Base-by-base conservation (phyloP, 1,140 invertebrate species). In the Neocloeon triangulifer region DNA sequence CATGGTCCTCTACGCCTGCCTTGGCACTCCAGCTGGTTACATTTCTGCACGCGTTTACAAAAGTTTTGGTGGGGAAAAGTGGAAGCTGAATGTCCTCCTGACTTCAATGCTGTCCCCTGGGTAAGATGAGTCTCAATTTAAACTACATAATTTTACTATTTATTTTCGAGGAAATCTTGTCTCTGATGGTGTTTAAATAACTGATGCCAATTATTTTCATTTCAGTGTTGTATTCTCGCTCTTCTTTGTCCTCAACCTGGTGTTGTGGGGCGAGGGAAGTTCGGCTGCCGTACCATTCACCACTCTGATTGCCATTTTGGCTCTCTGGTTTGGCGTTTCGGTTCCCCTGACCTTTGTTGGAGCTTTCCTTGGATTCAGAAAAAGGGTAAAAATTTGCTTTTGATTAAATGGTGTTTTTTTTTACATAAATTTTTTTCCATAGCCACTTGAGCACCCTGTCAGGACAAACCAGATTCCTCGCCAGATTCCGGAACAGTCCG, bases 401-500 rank as follows among this genome's bases (percentile, higher is more conserved):
- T 6, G 3, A 25, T 25, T 12, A 23, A 8, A 8, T n/a, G n/a
- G 8, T n/a, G n/a, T 23, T 23, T 12, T 12, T 25, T 25, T 14
- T 12, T 12, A 25, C n/a, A 23, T 23, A 23, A 8, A 23, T 27
- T 6, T 32, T 34, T 40, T 23, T 37, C 57, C 54, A 12, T 43
- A 89, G 79, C 68, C 79, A 14, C 64, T 98, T 44, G 85, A 96
- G 50, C 85, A 94, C 58, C 92, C 92, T 5, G 91, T 96, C 8
- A 68, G 92, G 42, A 98, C 94, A 1, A 96, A 96, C 59, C 92
- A 97, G 60, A 98, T 98, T 43, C 94, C 94, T 4, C 62, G 94
- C 1, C 85, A 97, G 57, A 95, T 98, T 43, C 94, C 94, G 1
- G 86, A 95, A 43, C 91, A 97, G 56, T 89, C 84, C 19, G 65